Percentiles rank a stretch among this genome's conserved stretches.
Conservation (phyloP, 2,888 invertebrate genomes). For the Apotomis betuletana region DNA sequence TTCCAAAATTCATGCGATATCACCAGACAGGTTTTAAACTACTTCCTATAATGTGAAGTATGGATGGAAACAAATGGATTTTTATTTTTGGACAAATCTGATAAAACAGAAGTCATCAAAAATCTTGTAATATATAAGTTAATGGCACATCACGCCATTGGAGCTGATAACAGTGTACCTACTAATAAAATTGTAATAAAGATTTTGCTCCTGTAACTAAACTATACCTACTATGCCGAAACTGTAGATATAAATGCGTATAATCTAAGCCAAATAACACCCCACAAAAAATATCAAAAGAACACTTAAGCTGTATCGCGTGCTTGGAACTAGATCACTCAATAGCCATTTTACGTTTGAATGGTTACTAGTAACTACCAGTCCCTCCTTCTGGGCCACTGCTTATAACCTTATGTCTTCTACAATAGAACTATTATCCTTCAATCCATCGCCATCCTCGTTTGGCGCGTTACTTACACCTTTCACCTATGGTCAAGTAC, state of each 20-base stretch:
- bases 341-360: conserved; percentile 30
- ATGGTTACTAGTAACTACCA: conserved; percentile 5
- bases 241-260: not conserved
- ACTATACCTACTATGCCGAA: too few species aligned
- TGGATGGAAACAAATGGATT: too few species aligned
- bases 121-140: too few species aligned
- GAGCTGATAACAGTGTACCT: too few species aligned
- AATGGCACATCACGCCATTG: too few species aligned
- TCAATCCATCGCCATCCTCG: not conserved
- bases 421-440: not conserved
- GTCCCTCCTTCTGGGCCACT: not conserved
- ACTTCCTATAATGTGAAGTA: too few species aligned
- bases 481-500: conserved; percentile 59
- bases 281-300: conserved; percentile 36
- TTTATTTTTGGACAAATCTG: too few species aligned
- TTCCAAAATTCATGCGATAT: too few species aligned
- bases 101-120: too few species aligned
- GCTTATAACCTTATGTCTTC: not conserved
- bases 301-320: conserved; percentile 36
- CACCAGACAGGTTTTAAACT: too few species aligned
- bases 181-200: too few species aligned
- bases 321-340: conserved; percentile 38
- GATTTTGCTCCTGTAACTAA: too few species aligned
- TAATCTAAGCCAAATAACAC: conserved; percentile 19
- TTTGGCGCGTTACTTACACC: conserved; percentile 48